A percentile compares a stretch with the other conserved stretches of the same genome.
These are phyloP conservation scores for Lepidocyrtoides sp. DNA, from an alignment of 2,888 invertebrate genomes.

Conservation along the genomic window DNA sequence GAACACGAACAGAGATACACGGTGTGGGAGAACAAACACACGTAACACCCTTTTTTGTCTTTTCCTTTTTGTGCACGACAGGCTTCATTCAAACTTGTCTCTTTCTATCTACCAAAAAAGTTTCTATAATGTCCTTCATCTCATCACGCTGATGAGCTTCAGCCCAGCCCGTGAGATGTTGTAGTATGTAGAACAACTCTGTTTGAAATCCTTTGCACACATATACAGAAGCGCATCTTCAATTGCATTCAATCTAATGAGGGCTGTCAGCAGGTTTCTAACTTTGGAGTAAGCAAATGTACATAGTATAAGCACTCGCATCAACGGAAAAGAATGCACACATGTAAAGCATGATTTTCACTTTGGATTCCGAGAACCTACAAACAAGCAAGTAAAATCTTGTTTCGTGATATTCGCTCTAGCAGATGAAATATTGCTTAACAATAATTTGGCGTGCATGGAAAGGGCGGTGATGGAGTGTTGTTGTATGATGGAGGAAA, in stretches of 20 bases:
- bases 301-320: background rate
- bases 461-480: background rate
- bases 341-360: background rate
- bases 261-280: constrained; percentile 31
- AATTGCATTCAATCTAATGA: constrained; percentile 38
- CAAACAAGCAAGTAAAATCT: background rate
- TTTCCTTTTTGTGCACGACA: constrained; percentile 24
- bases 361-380: background rate
- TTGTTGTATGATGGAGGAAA: background rate
- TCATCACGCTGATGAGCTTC: constrained; percentile 40
- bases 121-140: constrained; percentile 19
- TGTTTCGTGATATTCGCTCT: background rate
- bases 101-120: background rate
- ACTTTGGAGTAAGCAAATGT: constrained; percentile 46
- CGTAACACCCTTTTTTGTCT: constrained; percentile 69
- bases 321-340: background rate
- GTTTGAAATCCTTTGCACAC: constrained; percentile 41
- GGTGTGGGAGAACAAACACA: background rate
- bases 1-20: constrained; percentile 7
- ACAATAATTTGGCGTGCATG: background rate
- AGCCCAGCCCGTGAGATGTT: background rate
- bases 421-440: background rate
- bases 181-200: background rate
- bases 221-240: background rate
- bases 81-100: constrained; percentile 32